Base-by-base conservation (phyloP, 2,888 invertebrate genomes). In the Schizaphis graminum region DNA sequence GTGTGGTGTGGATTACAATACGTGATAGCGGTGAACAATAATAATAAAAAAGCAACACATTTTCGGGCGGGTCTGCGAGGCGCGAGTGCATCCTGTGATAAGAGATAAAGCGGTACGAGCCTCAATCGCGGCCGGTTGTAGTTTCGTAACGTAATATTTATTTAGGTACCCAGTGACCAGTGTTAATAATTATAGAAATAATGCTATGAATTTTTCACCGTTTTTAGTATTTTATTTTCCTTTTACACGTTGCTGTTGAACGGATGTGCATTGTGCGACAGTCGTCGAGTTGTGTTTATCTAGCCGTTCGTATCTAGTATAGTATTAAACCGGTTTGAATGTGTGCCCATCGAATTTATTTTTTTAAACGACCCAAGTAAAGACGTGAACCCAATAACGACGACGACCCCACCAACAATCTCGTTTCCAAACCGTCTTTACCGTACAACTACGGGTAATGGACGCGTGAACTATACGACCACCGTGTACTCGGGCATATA, bases 21-120 rank as follows among this genome's bases (percentile, higher is more conserved):
- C 21, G 47, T 92, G 91, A 86, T 92, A 87, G 47, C 26, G 16
- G 89, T 5, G 61, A 44, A 89, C 57, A 44, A 86, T 86, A 90
- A 91, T 26, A 92, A 86, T 44, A 47, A 88, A 92, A 47, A 41
- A 91, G 53, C 84, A 89, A 85, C 89, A 86, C 93, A 61, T 90
- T 90, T 87, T 87, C 94, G 94, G 94, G 94, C 91, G 94, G 94
- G 94, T 94, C 94, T 86, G 85, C 77, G 24, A 61, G 89, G 85
- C 49, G 24, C 87, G 89, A 67, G 89, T 5, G 93, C 57, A 49
- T 90, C 93, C 21, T 47, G 67, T 94, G 94, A 94, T 94, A 94
- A 94, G 85, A 94, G 94, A 94, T 94, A 94, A 94, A 87, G 49
- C 61, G 57, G 21, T 61, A 35, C 90, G 61, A 84, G 49, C 67